phyloP scores from a whole-genome alignment of 2,797 vertebrate genomes.

The Aeoliscus strigatus region DNA sequence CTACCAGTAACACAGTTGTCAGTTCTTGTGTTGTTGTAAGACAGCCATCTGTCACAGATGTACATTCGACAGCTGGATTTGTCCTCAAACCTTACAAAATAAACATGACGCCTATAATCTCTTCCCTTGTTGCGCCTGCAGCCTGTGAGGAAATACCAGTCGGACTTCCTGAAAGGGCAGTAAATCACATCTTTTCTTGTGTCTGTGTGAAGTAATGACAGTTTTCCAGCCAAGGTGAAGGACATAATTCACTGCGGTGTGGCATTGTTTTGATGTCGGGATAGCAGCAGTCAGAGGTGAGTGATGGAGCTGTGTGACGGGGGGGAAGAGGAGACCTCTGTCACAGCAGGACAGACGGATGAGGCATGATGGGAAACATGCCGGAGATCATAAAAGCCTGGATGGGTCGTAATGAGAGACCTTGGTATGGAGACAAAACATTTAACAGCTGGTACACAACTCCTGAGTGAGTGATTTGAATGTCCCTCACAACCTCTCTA shows the following conservation, averaged over 20 bases:
- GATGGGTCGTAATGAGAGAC: constrained; percentile 60
- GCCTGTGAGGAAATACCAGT: constrained; percentile 38
- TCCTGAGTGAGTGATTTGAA: constrained; percentile 54
- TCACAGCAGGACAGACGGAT: constrained; percentile 63
- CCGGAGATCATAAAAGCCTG: constrained; percentile 58
- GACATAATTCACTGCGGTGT: constrained; percentile 58
- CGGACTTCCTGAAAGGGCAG: constrained; percentile 53
- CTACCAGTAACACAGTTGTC: too few relatives aligned
- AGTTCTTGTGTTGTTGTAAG: too few relatives aligned
- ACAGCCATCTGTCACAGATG: too few relatives aligned
- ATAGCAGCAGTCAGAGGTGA: constrained; percentile 51
- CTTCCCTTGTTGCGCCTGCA: constrained; percentile 9
- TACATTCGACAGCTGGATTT: too few relatives aligned
- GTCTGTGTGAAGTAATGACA: constrained; percentile 52
- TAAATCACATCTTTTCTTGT: constrained; percentile 48
- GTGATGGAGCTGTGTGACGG: constrained; percentile 57
- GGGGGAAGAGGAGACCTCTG: constrained; percentile 58
- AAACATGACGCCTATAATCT: too few relatives aligned
- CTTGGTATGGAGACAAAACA: constrained; percentile 17
- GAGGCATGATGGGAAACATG: constrained; percentile 56
- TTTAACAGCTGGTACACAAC: constrained; percentile 55
- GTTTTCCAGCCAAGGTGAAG: constrained; percentile 62
- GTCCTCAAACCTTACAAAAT: too few relatives aligned
- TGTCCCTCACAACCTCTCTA: constrained; percentile 55
- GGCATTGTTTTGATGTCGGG: constrained; percentile 61